These are phyloP conservation scores for Drosophila bocqueti DNA, from an alignment of 1,140 invertebrate genomes.

Conservation along the genomic window DNA sequence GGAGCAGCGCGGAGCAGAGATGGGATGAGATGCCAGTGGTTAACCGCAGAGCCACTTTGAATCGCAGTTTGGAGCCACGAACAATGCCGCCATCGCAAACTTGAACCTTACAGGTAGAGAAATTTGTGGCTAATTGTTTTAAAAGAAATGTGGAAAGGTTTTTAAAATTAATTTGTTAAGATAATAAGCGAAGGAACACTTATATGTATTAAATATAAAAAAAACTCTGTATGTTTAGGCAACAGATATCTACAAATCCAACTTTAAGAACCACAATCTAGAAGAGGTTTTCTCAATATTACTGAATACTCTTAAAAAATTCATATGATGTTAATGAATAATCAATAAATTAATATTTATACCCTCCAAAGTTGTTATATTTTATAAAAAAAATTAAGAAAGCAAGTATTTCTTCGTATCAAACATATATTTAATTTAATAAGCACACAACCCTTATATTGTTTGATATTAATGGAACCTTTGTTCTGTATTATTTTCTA, in stretches of 20 bases:
- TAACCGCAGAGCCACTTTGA: slow-evolving; percentile 69
- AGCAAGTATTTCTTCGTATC: no score
- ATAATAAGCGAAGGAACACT: not conserved
- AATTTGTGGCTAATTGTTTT: not conserved
- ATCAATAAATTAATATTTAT: no score
- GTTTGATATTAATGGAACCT: not conserved
- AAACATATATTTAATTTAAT: not conserved
- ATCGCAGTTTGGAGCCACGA: slow-evolving; percentile 43
- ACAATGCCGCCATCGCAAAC: slow-evolving; percentile 41
- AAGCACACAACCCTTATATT: no score
- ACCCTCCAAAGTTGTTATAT: no score
- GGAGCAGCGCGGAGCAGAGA: slow-evolving; percentile 29
- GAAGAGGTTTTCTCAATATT: no score
- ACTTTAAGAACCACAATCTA: no score
- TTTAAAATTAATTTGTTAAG: not conserved
- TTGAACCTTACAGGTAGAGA: slow-evolving; percentile 16
- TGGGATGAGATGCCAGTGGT: slow-evolving; percentile 66
- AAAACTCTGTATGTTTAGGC: not conserved
- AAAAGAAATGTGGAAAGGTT: not conserved
- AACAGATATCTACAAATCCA: not conserved
- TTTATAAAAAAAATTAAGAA: not conserved
- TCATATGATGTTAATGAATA: no score
- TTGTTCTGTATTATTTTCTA: not conserved
- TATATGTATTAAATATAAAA: fast-evolving
- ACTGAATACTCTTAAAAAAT: no score